Base-by-base conservation (phyloP, 2,888 invertebrate genomes). In the Heliconius sara region DNA sequence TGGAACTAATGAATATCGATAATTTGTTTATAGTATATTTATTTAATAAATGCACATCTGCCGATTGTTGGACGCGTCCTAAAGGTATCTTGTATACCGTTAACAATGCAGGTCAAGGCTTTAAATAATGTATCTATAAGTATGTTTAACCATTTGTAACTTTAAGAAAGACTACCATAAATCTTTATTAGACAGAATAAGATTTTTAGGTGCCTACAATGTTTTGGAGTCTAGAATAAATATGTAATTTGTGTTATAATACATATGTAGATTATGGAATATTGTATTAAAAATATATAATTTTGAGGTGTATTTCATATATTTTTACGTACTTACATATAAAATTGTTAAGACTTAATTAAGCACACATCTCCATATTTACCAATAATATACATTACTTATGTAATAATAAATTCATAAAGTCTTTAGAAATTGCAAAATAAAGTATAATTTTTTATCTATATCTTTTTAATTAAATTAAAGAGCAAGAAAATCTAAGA, bases 21-120 rank as follows among this genome's bases (percentile, higher is more conserved):
- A 65, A 6, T 27, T 5, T 25, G 12, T 39, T n/a, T 39, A 39
- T 68, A 65, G n/a, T 16, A 57, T 65, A 43, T 65, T 63, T 30
- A 73, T 3, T 34, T 13, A 57, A 27, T 43, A 25, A 57, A 30
- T 63, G 7, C n/a, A 30, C 43, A n/a, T 72, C 52, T 52, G 19
- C 22, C 25, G n/a, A 47, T 78, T 66, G 66, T 80, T 16, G 43
- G 34, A 72, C 68, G 65, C 66, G 22, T 75, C 78, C 71, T 67
- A 25, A 78, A 43, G 16, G 47, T 71, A 47, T 73, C 67, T 77
- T 47, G 76, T 77, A 68, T 13, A 83, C 91, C 89, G 90, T 89
- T 90, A 88, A 87, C 89, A 86, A 92, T 91, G 90, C 90, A 87
- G 91, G 93, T 90, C 92, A 92, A 91, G 83, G 92, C 89, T 89